A percentile compares a stretch with the other conserved stretches of the same genome.
phyloP scores from a whole-genome alignment of 2,888 invertebrate genomes.

The Eristalis pertinax region DNA sequence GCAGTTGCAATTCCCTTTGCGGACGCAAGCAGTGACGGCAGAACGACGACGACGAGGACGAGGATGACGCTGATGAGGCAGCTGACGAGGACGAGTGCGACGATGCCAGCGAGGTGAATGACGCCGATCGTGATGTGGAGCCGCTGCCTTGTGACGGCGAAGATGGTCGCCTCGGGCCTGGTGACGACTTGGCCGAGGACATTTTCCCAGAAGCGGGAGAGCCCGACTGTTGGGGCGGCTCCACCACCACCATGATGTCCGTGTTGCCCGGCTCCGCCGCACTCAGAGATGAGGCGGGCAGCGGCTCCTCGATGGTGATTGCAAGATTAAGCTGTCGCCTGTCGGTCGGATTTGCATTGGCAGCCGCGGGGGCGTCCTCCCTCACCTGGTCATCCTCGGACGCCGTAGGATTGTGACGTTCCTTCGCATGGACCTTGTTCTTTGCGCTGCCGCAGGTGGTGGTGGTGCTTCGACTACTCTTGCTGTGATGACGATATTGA shows the following conservation, averaged over 20 bases:
- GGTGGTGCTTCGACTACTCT: slow-evolving; percentile 67
- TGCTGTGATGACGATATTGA: slow-evolving; percentile 61
- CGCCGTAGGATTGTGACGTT: neutral
- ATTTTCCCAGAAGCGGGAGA: slow-evolving; percentile 7
- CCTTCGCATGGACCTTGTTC: slow-evolving; percentile 61
- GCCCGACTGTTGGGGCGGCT: slow-evolving; percentile 33
- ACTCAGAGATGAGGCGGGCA: neutral
- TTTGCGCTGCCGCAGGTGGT: slow-evolving; percentile 68
- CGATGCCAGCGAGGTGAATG: slow-evolving; percentile 41
- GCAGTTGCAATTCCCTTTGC: slow-evolving; percentile 76
- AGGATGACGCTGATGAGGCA: slow-evolving; percentile 47
- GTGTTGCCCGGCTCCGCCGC: slow-evolving; percentile 18
- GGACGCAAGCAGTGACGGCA: slow-evolving; percentile 79
- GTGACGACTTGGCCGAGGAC: slow-evolving; percentile 47
- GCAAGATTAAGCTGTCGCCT: slow-evolving; percentile 62
- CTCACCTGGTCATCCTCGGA: neutral
- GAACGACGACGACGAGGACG: slow-evolving; percentile 73
- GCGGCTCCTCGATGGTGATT: slow-evolving; percentile 73
- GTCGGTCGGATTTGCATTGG: slow-evolving; percentile 13
- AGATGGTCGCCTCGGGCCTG: slow-evolving; percentile 20
- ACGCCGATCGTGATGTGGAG: slow-evolving; percentile 39
- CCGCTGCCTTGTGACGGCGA: slow-evolving; percentile 34
- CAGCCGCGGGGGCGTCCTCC: neutral
- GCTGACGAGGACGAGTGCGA: slow-evolving; percentile 63
- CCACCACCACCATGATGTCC: slow-evolving; percentile 62